Evolutionary conservation across 1,140 invertebrate genomes (phyloP), one percentile per base, ranked within the genome.

Genomic region (Magallana angulata): DNA sequence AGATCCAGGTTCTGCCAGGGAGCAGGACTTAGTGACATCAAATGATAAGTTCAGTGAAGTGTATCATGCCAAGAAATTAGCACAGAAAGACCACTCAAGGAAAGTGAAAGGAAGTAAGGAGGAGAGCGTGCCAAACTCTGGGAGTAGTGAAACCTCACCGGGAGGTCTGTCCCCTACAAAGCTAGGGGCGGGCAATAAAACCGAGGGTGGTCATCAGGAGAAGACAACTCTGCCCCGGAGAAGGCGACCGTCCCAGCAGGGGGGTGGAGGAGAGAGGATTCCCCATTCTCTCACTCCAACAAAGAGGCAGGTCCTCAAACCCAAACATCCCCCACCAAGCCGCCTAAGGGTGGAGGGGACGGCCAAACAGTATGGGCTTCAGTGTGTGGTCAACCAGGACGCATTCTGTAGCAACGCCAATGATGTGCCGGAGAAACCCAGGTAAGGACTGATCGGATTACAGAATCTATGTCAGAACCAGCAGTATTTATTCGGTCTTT

Each of bases 361-460:
- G 7, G 82, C 89, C 11, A 48, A 30, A 14, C 82, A 58, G 16
- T 87, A 88, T 86, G 91, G 90, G 8, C 89, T 92, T 24, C 85
- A 89, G 30, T 62, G 81, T n/a, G 85, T 88, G n/a, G 84, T 90
- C 57, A 87, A 88, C 36, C 81, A 82, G 8, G 85, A 84, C 12
- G 89, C 93, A 48, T 93, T 91, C 85, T 93, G 90, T 86, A 93
- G 92, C 62, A 91, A 91, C 30, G 90, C 90, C 62, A 88, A 90
- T 11, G 92, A 93, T 81, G 30, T 93, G 24, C 91, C 92, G 64
- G 91, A 92, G 11, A 91, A 87, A 87, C 90, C 91, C 24, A 91
- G 90, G 92, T 93, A 82, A 57, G 14, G 18, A 6, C 18, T 7
- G 24, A 12, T 30, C n/a, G 24, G n/a, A 80, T 12, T 12, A 80